These are phyloP conservation scores for Harpalus rufipes DNA, from an alignment of 2,888 invertebrate genomes.

Conservation along the genomic window DNA sequence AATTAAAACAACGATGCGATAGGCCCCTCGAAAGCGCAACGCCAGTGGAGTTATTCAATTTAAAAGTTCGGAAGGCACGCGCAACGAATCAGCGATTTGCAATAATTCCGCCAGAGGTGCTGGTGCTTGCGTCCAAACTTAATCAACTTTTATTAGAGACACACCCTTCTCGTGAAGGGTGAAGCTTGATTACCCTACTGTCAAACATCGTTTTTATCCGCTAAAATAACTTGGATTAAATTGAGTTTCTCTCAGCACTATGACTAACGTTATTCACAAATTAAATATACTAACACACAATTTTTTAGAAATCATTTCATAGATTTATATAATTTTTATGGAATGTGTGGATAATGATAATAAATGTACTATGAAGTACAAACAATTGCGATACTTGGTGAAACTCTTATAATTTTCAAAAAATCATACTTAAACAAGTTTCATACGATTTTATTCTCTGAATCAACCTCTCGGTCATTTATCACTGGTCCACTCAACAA, in stretches of 20 bases:
- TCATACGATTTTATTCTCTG: no score
- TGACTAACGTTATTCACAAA: background rate
- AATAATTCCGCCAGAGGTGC: conserved; percentile 71
- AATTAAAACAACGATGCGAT: conserved; percentile 42
- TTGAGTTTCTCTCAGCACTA: conserved; percentile 21
- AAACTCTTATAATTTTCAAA: no score
- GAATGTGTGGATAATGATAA: no score
- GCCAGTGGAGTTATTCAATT: conserved; percentile 74
- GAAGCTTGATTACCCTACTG: conserved; percentile 50
- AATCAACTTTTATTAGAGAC: conserved; percentile 66
- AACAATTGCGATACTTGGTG: no score
- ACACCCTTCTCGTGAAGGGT: conserved; percentile 62
- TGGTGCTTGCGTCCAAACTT: conserved; percentile 52
- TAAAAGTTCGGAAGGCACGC: conserved; percentile 76
- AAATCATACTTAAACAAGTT: no score
- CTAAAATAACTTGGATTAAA: conserved; percentile 59
- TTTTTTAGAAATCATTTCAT: background rate
- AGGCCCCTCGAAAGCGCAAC: conserved; percentile 1
- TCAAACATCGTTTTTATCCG: conserved; percentile 28
- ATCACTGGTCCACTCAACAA: no score
- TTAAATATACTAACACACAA: background rate
- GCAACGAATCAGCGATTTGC: conserved; percentile 77
- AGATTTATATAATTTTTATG: background rate
- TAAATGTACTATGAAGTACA: no score
- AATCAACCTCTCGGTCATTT: no score